Evolutionary conservation across 1,140 invertebrate species (phyloP).

Genomic region (Aphis craccivora): DNA sequence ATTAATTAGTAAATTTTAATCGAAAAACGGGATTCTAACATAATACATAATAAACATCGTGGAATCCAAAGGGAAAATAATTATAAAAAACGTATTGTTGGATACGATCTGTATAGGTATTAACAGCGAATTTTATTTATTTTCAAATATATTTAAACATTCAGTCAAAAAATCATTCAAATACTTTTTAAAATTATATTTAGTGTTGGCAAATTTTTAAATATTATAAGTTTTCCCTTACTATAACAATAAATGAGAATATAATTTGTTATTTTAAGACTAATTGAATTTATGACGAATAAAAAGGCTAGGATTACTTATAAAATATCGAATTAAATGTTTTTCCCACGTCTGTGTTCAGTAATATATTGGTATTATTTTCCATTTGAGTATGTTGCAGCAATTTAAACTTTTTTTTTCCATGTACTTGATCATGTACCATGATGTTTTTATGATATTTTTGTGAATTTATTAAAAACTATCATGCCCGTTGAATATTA

Average conservation of each 20-base stretch:
- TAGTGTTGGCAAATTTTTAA: neutral
- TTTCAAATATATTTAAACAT: neutral
- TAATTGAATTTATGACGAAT: constrained; percentile 34
- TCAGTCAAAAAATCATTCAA: neutral
- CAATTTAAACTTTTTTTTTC: neutral
- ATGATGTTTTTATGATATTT: neutral
- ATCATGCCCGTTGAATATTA: neutral
- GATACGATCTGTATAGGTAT: neutral
- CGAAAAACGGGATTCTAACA: neutral
- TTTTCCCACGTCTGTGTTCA: neutral
- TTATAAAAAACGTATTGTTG: neutral
- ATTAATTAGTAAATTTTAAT: neutral
- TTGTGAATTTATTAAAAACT: neutral
- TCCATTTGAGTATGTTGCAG: neutral
- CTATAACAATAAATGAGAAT: constrained; percentile 13
- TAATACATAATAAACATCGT: neutral
- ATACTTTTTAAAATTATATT: neutral
- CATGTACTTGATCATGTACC: no score
- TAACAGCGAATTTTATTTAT: neutral
- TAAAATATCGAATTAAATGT: constrained; percentile 25
- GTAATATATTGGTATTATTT: neutral
- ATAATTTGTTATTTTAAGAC: neutral
- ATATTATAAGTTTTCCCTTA: neutral
- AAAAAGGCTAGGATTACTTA: neutral
- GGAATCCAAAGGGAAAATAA: neutral